Conservation (phyloP, 2,888 invertebrate species). For the Pelosia muscerda region DNA sequence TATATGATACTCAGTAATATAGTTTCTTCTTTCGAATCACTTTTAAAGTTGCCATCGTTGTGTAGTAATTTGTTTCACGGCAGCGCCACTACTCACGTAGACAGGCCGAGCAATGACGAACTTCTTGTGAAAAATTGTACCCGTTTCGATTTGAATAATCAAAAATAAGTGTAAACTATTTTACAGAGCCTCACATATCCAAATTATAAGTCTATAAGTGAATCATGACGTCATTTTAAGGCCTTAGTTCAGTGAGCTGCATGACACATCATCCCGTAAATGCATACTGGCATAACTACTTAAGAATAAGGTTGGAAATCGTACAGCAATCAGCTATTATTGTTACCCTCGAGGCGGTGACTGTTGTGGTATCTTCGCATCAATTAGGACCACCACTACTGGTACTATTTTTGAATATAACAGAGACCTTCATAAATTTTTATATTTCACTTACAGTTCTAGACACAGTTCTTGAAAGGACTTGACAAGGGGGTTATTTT, state of each 20-base stretch:
- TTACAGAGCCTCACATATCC: too few species aligned
- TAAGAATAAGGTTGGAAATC: slow-evolving; percentile 21
- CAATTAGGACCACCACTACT: slow-evolving; percentile 17
- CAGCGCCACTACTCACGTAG: too few species aligned
- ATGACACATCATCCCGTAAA: slow-evolving; percentile 40
- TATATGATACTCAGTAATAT: too few species aligned
- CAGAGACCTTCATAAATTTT: neutral
- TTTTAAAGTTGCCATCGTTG: too few species aligned
- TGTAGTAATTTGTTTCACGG: too few species aligned
- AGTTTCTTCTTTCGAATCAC: too few species aligned
- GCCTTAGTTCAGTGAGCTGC: slow-evolving; percentile 44
- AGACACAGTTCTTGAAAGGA: too few species aligned
- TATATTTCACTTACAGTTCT: neutral
- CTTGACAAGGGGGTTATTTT: too few species aligned
- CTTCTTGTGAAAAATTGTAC: too few species aligned
- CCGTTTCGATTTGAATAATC: too few species aligned
- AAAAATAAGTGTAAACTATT: neutral
- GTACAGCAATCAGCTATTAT: slow-evolving; percentile 12
- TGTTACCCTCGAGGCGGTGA: slow-evolving; percentile 37
- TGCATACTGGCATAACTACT: neutral
- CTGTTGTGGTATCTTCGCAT: slow-evolving; percentile 51
- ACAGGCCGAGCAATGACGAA: too few species aligned
- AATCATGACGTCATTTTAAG: slow-evolving; percentile 39
- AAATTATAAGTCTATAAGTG: slow-evolving; percentile 23
- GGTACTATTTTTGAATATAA: neutral